Evolutionary conservation across 2,113 vertebrate genomes (phyloP), one percentile per base, ranked within the genome.

Genomic region (Pluvianellus socialis): DNA sequence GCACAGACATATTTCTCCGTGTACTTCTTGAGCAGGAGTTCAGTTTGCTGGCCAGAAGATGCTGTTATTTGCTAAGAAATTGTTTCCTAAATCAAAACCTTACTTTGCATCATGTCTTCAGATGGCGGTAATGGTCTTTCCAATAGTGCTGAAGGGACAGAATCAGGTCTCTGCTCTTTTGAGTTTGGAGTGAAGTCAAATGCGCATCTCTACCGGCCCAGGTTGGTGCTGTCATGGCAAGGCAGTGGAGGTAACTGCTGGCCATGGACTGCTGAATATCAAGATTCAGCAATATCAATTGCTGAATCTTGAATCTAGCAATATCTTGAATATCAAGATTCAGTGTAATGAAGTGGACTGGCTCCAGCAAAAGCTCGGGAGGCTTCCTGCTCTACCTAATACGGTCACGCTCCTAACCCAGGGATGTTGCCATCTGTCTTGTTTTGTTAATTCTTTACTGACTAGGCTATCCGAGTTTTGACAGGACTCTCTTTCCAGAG

Each of bases 1-100:
- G 1, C 50, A 44, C 23, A 58, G 58, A 66, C 8, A 3, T 30
- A 8, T 61, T 85, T 81, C 38, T 79, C 24, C 0, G 0, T 21
- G 32, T 50, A n/a, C 4, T 53, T 86, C 66, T 66, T 52, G 11
- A 40, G 19, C 33, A 12, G 0, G 4, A 79, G 14, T 53, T 92
- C 61, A 40, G n/a, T 70, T 71, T 86, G 4, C 44, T 71, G 33
- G 32, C 32, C 33, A 67, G 44, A 71, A 80, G 16, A 80, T 8
- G 14, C 18, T 80, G 32, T 77, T 86, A 30, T 56, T 91, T 80
- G 19, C 24, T 11, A 42, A 88, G 67, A 90, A 72, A 28, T 1
- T 33, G 20, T 56, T 86, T 89, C 35, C 23, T 28, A 58, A 70
- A 71, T 62, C 8, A 80, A 73, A 93, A 45, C 9, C 27, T 61